Evolutionary conservation across 2,888 invertebrate genomes (phyloP), one percentile per base, ranked within the genome.

Genomic region (Troilus luridus): DNA sequence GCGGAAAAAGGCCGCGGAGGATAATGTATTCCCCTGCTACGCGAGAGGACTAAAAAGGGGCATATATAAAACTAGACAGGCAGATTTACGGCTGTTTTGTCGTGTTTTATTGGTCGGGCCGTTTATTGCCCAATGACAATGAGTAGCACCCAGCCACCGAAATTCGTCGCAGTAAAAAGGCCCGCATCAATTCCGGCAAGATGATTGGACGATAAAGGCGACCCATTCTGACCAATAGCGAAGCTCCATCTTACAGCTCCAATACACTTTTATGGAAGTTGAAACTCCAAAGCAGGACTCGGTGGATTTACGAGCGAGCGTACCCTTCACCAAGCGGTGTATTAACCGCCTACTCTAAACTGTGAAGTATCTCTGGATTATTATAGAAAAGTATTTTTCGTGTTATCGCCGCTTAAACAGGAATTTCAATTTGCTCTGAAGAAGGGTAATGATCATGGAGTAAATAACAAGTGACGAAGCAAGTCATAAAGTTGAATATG

Each of bases 141-240:
- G 85, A 85, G 85, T 85, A 85, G 85, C 56, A n/a, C 85, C 85
- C 85, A 41, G 85, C 85, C 85, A 85, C 85, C 56, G 85, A 85
- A 85, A 85, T 85, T 85, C 85, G 85, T 85, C 85, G 85, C 56
- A 56, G 56, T 85, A 85, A 85, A 41, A 85, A 54, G n/a, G 56
- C n/a, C 54, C n/a, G 56, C 85, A 56, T 58, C 85, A 85, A 85
- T 85, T 85, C 85, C 85, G n/a, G 85, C 85, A 85, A 85, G 54
- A 85, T 85, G 85, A 85, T 85, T 85, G 85, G 85, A 85, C 85
- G 85, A 85, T 85, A 85, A 85, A 85, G 85, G 72, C 72, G 72
- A 27, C 17, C 72, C 41, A 77, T 77, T 77, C 19, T n/a, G 56
- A 85, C 85, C 85, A 85, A 85, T 56, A n/a, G 85, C 56, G 11